phyloP scores from a whole-genome alignment of 2,888 invertebrate genomes.

The Lasioglossum malachurum region DNA sequence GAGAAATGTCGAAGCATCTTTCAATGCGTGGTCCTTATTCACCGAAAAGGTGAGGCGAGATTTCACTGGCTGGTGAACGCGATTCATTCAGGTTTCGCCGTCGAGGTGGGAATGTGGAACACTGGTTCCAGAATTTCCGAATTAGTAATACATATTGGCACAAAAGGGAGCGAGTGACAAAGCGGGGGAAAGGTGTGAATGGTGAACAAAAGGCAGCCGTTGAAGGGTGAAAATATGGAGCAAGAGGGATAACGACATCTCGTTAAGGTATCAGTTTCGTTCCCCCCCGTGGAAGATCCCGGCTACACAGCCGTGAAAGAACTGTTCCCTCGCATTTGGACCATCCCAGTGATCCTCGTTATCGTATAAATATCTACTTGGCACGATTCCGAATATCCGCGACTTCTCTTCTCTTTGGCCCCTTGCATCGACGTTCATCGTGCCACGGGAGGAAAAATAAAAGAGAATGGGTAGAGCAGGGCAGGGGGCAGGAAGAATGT shows the following conservation, averaged over 20 bases:
- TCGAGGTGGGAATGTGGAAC: background rate
- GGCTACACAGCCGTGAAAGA: slow-evolving; percentile 30
- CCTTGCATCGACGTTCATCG: slow-evolving; percentile 45
- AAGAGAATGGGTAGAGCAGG: background rate
- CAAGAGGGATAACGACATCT: slow-evolving; percentile 55
- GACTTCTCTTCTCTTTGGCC: slow-evolving; percentile 36
- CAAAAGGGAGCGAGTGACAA: slow-evolving; percentile 5
- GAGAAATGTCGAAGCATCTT: background rate
- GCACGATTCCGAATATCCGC: slow-evolving; percentile 64
- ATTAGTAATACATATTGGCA: slow-evolving; percentile 34
- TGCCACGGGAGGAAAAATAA: slow-evolving; percentile 7
- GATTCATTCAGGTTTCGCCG: slow-evolving; percentile 5
- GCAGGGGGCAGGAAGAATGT: slow-evolving; percentile 47
- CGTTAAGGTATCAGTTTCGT: slow-evolving; percentile 47
- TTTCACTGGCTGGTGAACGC: background rate
- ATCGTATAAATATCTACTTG: slow-evolving; percentile 67
- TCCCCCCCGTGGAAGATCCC: slow-evolving; percentile 34
- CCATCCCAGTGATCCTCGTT: slow-evolving; percentile 45
- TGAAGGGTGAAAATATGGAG: slow-evolving; percentile 38
- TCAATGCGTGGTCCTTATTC: background rate
- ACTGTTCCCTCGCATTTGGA: slow-evolving; percentile 22
- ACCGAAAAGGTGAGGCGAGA: background rate
- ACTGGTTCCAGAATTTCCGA: slow-evolving; percentile 26
- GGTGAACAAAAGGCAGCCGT: slow-evolving; percentile 24
- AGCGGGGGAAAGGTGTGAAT: slow-evolving; percentile 17